Percentiles rank a stretch among this genome's conserved stretches.
Evolutionary conservation across 2,797 vertebrate species (phyloP).

Genomic region (Graptemys geographica): DNA sequence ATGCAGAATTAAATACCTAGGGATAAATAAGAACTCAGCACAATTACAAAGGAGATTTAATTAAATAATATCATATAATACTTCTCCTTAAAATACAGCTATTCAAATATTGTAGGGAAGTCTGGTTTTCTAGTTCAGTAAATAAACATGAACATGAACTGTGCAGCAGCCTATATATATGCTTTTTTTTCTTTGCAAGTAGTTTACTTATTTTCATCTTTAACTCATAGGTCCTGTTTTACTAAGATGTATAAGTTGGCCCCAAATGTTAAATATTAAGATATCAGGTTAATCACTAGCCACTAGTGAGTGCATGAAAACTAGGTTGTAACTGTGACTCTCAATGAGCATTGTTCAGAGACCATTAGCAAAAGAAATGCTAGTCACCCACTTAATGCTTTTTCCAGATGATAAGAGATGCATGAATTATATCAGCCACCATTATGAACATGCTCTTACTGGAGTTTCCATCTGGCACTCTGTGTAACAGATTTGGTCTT

Average conservation of each 20-base stretch:
- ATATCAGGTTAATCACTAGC: conserved; percentile 23
- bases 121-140: conserved; percentile 28
- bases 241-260: conserved; percentile 23
- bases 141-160: conserved; percentile 21
- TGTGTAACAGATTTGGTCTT: not conserved
- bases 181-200: conserved; percentile 38
- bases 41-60: conserved; percentile 33
- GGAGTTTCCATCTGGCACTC: not conserved
- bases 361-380: not conserved
- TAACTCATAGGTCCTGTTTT: conserved; percentile 1
- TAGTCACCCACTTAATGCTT: not conserved
- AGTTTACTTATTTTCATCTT: conserved; percentile 29
- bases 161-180: not conserved
- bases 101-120: not conserved
- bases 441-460: not conserved
- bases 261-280: conserved; percentile 26
- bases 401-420: not conserved
- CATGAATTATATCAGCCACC: not conserved
- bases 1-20: conserved; percentile 3
- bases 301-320: not conserved
- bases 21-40: conserved; percentile 4
- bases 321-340: conserved; percentile 3
- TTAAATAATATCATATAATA: conserved; percentile 9
- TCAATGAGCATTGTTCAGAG: not conserved
- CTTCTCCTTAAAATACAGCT: conserved; percentile 24